Conservation (phyloP, 2,888 invertebrate genomes). For the Boloria selene region DNA sequence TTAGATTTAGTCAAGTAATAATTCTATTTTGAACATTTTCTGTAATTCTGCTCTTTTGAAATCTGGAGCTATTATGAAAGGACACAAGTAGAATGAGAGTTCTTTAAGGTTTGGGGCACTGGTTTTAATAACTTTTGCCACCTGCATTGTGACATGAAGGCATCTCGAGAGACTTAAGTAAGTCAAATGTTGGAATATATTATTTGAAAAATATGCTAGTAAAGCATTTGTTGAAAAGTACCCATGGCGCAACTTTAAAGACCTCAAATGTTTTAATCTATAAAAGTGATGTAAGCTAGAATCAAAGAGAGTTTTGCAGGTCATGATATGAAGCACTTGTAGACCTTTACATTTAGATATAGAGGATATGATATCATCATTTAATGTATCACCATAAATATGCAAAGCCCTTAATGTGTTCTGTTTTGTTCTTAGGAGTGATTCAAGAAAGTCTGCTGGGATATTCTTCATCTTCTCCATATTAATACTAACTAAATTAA, state of each 20-base stretch:
- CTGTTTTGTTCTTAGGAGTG: conserved; percentile 70
- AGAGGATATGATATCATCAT: conserved; percentile 73
- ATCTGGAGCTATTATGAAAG: conserved; percentile 73
- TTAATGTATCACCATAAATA: conserved; percentile 78
- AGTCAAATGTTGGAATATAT: conserved; percentile 72
- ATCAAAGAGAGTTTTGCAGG: conserved; percentile 79
- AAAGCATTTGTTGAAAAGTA: conserved; percentile 77
- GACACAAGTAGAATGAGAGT: conserved; percentile 77
- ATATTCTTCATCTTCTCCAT: conserved; percentile 82
- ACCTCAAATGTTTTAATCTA: conserved; percentile 71
- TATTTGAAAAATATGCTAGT: conserved; percentile 75
- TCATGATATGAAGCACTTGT: conserved; percentile 77
- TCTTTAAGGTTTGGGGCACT: conserved; percentile 77
- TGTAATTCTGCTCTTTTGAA: conserved; percentile 75
- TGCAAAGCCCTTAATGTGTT: conserved; percentile 68
- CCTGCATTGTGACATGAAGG: conserved; percentile 75
- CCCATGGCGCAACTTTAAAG: conserved; percentile 77
- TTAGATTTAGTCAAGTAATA: conserved; percentile 68
- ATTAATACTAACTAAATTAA: conserved; percentile 74
- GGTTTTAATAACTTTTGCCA: conserved; percentile 73
- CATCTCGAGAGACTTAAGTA: conserved; percentile 77
- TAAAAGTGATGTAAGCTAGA: conserved; percentile 75
- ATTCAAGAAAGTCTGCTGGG: conserved; percentile 75
- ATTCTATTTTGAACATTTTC: conserved; percentile 76
- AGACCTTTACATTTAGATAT: conserved; percentile 72